Percentiles rank a stretch among this genome's conserved stretches.
These are phyloP conservation scores for Mareca strepera DNA, from an alignment of 2,797 vertebrate genomes.

Conservation along the genomic window DNA sequence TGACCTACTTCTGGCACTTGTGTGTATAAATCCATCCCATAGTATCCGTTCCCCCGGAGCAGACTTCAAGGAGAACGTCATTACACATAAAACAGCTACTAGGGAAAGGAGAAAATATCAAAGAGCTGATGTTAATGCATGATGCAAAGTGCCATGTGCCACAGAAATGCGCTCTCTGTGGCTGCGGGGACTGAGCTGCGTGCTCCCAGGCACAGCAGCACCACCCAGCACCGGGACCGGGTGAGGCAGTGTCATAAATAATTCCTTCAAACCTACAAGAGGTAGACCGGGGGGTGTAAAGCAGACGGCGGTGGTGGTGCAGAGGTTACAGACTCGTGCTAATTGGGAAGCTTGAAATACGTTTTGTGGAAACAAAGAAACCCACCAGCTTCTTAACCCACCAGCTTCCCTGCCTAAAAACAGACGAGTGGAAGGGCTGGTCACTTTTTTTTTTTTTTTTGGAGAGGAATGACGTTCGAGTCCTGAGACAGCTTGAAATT, in stretches of 20 bases:
- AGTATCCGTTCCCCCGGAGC: not conserved
- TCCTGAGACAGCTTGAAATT: not conserved
- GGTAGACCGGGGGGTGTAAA: not conserved
- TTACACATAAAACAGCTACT: not conserved
- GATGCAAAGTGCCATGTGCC: not conserved
- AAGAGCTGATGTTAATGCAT: not conserved
- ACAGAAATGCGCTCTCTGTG: not conserved
- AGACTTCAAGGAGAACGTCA: not conserved
- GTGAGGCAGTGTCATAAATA: not conserved
- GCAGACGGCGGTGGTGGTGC: not conserved
- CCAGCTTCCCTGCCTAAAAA: accelerated
- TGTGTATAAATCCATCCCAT: not conserved
- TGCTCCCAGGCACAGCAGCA: not conserved
- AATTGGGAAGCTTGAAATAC: not conserved
- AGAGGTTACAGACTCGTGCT: not conserved
- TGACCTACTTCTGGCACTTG: not conserved
- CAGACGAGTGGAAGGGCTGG: not conserved
- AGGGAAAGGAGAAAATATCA: not conserved
- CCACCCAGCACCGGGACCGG: accelerated
- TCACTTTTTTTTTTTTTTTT: not conserved
- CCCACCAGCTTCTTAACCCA: accelerated
- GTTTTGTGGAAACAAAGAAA: not conserved
- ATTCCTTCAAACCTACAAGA: accelerated
- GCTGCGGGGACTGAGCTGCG: not conserved
- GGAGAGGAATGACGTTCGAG: not conserved